A percentile compares a stretch with the other conserved stretches of the same genome.
phyloP scores from a whole-genome alignment of 2,888 invertebrate species.

The Odontocolon sp. region DNA sequence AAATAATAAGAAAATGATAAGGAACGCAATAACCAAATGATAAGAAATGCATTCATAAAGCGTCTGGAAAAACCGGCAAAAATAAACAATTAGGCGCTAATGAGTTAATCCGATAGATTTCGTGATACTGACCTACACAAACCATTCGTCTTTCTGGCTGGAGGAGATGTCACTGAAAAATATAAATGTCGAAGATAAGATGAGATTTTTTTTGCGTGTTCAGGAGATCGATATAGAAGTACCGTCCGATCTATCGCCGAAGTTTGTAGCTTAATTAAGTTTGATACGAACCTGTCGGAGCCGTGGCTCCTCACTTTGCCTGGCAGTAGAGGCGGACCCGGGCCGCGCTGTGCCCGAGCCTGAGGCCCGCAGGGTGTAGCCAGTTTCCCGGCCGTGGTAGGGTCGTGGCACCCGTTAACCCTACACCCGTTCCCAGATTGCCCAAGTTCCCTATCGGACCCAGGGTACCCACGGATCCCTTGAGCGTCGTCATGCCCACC shows the following conservation, averaged over 20 bases:
- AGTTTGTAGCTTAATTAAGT: background rate
- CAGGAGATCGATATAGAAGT: background rate
- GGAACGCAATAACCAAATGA: too few relatives aligned
- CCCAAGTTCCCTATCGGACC: constrained; percentile 82
- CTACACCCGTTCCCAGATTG: constrained; percentile 78
- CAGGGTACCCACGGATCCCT: constrained; percentile 83
- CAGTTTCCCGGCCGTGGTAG: constrained; percentile 92
- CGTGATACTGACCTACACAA: constrained; percentile 85
- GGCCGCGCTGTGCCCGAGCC: constrained; percentile 89
- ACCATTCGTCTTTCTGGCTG: constrained; percentile 95
- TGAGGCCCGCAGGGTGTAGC: constrained; percentile 96
- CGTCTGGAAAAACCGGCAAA: too few relatives aligned
- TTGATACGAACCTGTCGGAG: constrained; percentile 81
- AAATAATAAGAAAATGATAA: too few relatives aligned
- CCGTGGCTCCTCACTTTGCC: constrained; percentile 85
- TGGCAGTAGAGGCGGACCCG: constrained; percentile 89
- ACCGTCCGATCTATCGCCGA: background rate
- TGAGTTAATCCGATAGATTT: too few relatives aligned
- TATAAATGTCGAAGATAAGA: too few relatives aligned
- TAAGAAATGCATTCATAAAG: too few relatives aligned
- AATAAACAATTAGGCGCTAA: too few relatives aligned
- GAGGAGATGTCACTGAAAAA: constrained; percentile 82
- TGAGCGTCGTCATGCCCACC: constrained; percentile 79
- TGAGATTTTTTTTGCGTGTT: too few relatives aligned
- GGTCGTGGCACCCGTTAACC: constrained; percentile 80